phyloP scores from a whole-genome alignment of 2,888 invertebrate species.

The Ceratothoa steindachneri region DNA sequence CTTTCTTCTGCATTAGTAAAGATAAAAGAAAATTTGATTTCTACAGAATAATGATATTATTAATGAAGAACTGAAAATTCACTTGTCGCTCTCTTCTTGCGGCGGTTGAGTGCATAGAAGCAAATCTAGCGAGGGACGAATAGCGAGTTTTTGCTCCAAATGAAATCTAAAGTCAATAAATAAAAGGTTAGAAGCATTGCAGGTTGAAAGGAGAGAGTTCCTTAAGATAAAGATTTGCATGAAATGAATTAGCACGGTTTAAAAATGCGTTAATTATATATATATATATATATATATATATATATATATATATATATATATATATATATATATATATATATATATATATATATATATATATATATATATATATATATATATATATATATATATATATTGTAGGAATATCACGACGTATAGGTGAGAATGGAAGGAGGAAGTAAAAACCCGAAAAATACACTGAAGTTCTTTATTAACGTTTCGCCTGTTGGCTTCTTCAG shows the following conservation, averaged over 20 bases:
- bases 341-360: neutral
- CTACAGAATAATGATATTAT: too few species aligned
- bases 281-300: neutral
- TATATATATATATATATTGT: too few species aligned
- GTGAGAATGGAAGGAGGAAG: too few species aligned
- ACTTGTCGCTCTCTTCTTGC: too few species aligned
- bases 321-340: conserved; percentile 4
- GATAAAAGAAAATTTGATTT: too few species aligned
- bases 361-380: neutral
- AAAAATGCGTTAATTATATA: neutral
- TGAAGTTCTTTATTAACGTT: too few species aligned
- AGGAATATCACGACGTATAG: too few species aligned
- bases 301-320: neutral
- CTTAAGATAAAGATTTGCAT: neutral
- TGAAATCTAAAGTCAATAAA: neutral
- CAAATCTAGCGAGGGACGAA: neutral
- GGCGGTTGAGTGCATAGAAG: neutral
- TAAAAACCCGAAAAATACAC: too few species aligned
- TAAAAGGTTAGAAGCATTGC: neutral
- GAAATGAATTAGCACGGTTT: neutral
- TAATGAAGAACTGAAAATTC: too few species aligned
- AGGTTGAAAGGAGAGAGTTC: neutral
- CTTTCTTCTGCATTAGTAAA: too few species aligned
- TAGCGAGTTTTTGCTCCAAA: neutral
- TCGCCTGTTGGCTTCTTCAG: too few species aligned